A percentile compares a stretch with the other conserved stretches of the same genome.
Conservation (phyloP, 2,888 invertebrate species). For the Polyommatus iphigenia region DNA sequence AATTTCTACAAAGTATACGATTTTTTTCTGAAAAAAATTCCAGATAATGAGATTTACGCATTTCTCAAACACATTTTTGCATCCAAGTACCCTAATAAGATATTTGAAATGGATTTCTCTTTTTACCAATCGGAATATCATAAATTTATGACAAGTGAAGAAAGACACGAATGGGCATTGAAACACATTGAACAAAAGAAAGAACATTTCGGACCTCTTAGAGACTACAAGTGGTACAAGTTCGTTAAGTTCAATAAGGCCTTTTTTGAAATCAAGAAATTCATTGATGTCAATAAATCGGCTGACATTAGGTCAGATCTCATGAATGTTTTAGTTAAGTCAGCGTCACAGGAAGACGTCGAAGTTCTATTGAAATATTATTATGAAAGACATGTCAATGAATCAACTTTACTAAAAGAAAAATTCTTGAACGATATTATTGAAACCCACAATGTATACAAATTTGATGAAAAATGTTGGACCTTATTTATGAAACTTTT, state of each 20-base stretch:
- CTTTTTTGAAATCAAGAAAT: slow-evolving; percentile 51
- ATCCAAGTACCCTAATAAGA: slow-evolving; percentile 48
- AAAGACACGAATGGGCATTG: slow-evolving; percentile 57
- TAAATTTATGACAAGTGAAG: slow-evolving; percentile 49
- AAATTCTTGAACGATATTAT: slow-evolving; percentile 50
- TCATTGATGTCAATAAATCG: slow-evolving; percentile 47
- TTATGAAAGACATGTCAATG: slow-evolving; percentile 57
- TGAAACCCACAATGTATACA: slow-evolving; percentile 48
- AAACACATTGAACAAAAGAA: slow-evolving; percentile 48
- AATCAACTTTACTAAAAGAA: slow-evolving; percentile 46
- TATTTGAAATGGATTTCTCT: slow-evolving; percentile 50
- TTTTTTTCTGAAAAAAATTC: slow-evolving; percentile 51
- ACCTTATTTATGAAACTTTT: slow-evolving; percentile 53
- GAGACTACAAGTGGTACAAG: slow-evolving; percentile 55
- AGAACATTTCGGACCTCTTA: slow-evolving; percentile 49
- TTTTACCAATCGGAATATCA: slow-evolving; percentile 50
- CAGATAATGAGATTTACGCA: slow-evolving; percentile 46
- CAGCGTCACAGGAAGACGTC: slow-evolving; percentile 50
- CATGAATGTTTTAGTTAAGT: slow-evolving; percentile 47
- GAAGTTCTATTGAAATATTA: slow-evolving; percentile 53
- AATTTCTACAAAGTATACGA: slow-evolving; percentile 47
- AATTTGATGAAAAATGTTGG: slow-evolving; percentile 57
- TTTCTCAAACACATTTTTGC: slow-evolving; percentile 52
- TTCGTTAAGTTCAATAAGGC: slow-evolving; percentile 55
- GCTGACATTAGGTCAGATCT: slow-evolving; percentile 47